Percentiles rank a stretch among this genome's conserved stretches.
phyloP scores from a whole-genome alignment of 2,113 vertebrate genomes.

The Neodon shergylaensis region DNA sequence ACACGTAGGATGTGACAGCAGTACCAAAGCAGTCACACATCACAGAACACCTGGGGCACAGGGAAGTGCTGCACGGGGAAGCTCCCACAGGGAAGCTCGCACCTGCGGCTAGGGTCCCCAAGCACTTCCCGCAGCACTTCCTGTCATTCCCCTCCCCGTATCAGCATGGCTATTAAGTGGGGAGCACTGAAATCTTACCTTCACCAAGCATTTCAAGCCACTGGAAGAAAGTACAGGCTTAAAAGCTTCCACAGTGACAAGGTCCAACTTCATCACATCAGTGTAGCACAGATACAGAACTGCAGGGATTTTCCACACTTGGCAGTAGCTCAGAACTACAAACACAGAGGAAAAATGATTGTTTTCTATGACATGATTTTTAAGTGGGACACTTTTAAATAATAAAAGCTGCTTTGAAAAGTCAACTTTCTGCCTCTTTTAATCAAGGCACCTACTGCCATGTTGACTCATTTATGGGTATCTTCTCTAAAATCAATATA shows the following conservation, averaged over 20 bases:
- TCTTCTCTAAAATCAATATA: conserved; percentile 45
- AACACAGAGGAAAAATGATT: neutral
- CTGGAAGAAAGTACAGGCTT: conserved; percentile 87
- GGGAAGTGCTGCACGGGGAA: neutral
- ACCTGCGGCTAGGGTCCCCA: too few relatives aligned
- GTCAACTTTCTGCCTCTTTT: neutral
- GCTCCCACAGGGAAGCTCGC: too few relatives aligned
- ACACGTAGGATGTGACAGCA: neutral
- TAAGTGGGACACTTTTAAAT: neutral
- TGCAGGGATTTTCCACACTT: conserved; percentile 91
- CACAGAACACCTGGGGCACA: neutral
- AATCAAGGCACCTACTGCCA: neutral
- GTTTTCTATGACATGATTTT: neutral
- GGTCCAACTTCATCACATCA: conserved; percentile 91
- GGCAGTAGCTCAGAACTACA: conserved; percentile 94
- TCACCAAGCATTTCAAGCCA: conserved; percentile 85
- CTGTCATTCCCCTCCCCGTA: neutral
- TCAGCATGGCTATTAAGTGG: neutral
- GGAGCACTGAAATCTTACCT: conserved; percentile 85
- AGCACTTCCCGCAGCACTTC: neutral
- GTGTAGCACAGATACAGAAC: conserved; percentile 94
- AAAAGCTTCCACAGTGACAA: conserved; percentile 91
- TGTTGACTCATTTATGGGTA: neutral
- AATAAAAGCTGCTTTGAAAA: neutral
- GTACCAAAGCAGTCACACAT: neutral